Conservation (phyloP, 2,888 invertebrate species). For the Adineta ricciae region DNA sequence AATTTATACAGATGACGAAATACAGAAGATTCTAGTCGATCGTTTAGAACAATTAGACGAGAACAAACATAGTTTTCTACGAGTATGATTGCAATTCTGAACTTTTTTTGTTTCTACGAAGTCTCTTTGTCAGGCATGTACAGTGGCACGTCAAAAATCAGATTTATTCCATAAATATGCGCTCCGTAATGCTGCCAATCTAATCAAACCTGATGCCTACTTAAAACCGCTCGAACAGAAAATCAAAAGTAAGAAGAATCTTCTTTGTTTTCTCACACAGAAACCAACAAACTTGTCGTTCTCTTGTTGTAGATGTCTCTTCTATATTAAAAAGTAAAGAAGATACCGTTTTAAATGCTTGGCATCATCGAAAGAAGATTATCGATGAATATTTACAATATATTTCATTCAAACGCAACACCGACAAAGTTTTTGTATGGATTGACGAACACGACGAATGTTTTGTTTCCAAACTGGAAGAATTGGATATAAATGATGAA, state of each 20-base stretch:
- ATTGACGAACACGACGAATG: background rate
- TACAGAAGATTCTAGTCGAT: background rate
- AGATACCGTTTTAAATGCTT: background rate
- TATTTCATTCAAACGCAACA: constrained; percentile 9
- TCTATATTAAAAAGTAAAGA: background rate
- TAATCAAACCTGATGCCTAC: background rate
- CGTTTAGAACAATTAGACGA: background rate
- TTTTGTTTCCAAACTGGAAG: background rate
- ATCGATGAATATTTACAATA: constrained; percentile 16
- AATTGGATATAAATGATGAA: background rate
- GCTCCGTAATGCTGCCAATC: background rate
- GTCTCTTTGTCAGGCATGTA: background rate
- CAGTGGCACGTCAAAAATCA: constrained; percentile 1
- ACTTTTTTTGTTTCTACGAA: background rate
- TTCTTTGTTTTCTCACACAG: background rate
- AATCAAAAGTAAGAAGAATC: background rate
- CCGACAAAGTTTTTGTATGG: constrained; percentile 1
- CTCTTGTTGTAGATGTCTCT: background rate
- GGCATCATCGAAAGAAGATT: background rate
- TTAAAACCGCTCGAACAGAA: constrained; percentile 2
- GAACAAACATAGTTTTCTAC: constrained; percentile 8
- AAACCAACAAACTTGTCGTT: background rate
- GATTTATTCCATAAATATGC: constrained; percentile 16
- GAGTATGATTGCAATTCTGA: background rate
- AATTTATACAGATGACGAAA: background rate